phyloP scores from a whole-genome alignment of 2,888 invertebrate genomes.

The Calliopum simillimum region DNA sequence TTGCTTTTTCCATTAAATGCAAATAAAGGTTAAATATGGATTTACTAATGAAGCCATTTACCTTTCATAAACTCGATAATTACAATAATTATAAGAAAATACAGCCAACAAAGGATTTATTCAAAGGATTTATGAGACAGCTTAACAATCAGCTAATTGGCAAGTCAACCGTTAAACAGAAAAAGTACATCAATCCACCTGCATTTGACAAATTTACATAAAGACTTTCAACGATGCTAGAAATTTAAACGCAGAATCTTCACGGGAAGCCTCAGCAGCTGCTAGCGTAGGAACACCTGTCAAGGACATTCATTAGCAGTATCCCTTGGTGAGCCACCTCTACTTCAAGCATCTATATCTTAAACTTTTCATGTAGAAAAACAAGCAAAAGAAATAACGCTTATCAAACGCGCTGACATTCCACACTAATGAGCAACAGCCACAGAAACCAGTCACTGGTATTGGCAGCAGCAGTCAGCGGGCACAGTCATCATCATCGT shows the following conservation, averaged over 20 bases:
- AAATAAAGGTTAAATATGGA: no score
- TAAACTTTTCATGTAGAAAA: not conserved
- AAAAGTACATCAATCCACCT: not conserved
- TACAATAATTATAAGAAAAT: no score
- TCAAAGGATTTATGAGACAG: no score
- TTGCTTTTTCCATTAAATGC: no score
- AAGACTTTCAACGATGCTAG: not conserved
- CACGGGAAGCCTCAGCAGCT: not conserved
- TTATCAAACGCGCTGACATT: constrained; percentile 20
- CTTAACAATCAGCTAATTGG: constrained; percentile 12
- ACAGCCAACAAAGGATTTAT: no score
- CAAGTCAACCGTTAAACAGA: not conserved
- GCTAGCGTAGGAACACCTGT: constrained; percentile 24
- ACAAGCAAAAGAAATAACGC: constrained; percentile 9
- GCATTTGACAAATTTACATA: constrained; percentile 20
- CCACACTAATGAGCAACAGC: constrained; percentile 26
- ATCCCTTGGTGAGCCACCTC: not conserved
- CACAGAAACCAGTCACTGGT: not conserved
- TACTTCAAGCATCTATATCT: not conserved
- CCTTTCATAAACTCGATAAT: no score
- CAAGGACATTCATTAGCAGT: constrained; percentile 17
- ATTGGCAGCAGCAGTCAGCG: no score
- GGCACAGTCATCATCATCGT: not conserved
- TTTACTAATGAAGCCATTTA: no score
- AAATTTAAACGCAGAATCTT: not conserved